phyloP scores from a whole-genome alignment of 2,797 vertebrate species.

The Dendrocincla tyrannina region DNA sequence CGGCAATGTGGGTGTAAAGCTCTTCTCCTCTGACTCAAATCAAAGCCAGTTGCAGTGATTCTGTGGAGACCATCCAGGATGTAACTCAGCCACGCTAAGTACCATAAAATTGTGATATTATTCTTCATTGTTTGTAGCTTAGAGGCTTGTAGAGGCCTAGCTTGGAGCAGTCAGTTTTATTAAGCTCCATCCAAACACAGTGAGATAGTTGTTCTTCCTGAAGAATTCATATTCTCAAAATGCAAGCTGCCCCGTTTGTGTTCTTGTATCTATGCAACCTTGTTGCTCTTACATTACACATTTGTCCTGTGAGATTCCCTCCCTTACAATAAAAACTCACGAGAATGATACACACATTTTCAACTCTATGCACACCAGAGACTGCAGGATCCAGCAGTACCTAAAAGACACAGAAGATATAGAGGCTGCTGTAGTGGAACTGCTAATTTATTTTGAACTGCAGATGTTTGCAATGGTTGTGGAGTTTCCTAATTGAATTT shows the following conservation, averaged over 20 bases:
- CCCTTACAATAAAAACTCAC: conserved; percentile 44
- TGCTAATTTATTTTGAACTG: neutral
- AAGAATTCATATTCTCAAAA: conserved; percentile 33
- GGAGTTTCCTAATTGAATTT: conserved; percentile 24
- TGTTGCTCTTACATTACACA: conserved; percentile 55
- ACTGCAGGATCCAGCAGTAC: neutral
- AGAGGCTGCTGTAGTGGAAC: neutral
- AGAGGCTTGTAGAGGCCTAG: conserved; percentile 49
- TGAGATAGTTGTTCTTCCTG: conserved; percentile 8
- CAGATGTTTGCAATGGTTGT: neutral
- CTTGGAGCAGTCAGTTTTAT: conserved; percentile 30
- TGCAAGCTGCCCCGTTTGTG: conserved; percentile 20
- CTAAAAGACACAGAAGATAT: neutral
- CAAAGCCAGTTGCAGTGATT: neutral
- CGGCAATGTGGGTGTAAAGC: neutral
- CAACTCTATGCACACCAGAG: neutral
- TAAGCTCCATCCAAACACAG: conserved; percentile 46
- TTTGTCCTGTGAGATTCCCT: conserved; percentile 60
- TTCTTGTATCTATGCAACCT: conserved; percentile 61
- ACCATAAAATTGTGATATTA: conserved; percentile 46
- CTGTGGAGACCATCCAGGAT: conserved; percentile 48
- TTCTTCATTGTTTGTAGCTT: conserved; percentile 47
- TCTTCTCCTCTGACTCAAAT: conserved; percentile 18
- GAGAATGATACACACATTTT: conserved; percentile 17
- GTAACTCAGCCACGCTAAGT: conserved; percentile 26